Conservation (phyloP, 2,888 invertebrate genomes). For the Eustalomyia histrio region DNA sequence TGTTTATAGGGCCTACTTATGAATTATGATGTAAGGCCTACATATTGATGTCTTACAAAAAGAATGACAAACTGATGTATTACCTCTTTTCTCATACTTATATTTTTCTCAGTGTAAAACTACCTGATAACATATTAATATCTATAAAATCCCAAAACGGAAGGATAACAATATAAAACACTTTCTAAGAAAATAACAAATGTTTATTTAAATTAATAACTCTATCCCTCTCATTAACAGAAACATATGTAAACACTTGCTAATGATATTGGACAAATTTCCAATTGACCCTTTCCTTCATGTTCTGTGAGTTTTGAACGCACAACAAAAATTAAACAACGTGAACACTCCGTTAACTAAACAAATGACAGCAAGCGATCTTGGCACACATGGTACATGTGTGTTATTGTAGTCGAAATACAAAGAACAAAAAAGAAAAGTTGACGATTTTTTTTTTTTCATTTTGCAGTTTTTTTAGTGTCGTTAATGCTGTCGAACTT, state of each 20-base stretch:
- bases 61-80: too few species aligned
- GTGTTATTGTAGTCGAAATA: constrained; percentile 33
- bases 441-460: constrained; percentile 53
- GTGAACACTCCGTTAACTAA: constrained; percentile 59
- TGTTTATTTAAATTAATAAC: constrained; percentile 14
- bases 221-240: background rate
- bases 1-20: too few species aligned
- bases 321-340: constrained; percentile 48
- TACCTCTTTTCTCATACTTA: too few species aligned
- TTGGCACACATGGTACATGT: constrained; percentile 77
- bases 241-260: constrained; percentile 13
- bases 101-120: too few species aligned
- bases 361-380: constrained; percentile 69
- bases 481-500: constrained; percentile 73
- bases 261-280: constrained; percentile 37
- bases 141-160: too few species aligned
- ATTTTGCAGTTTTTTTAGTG: constrained; percentile 38
- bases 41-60: too few species aligned
- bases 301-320: background rate
- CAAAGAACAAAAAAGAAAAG: constrained; percentile 43
- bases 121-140: too few species aligned
- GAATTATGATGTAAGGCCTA: too few species aligned
- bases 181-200: constrained; percentile 1
- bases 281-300: constrained; percentile 57
- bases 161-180: background rate